These are phyloP conservation scores for Lycodopsis pacificus DNA, from an alignment of 2,797 vertebrate genomes.

Conservation along the genomic window DNA sequence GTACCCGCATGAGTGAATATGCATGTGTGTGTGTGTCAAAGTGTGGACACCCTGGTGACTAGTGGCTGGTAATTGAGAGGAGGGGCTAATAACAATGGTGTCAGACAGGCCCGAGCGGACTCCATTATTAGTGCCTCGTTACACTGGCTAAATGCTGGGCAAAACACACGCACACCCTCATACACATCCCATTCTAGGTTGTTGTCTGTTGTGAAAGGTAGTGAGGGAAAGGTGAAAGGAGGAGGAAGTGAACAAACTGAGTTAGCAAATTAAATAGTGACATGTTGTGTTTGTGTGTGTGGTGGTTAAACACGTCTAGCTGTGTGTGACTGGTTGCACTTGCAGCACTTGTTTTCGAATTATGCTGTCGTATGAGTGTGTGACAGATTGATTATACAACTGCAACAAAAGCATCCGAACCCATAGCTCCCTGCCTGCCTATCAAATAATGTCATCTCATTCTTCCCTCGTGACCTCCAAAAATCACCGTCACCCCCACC, in stretches of 20 bases:
- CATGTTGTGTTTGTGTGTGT: slow-evolving; percentile 20
- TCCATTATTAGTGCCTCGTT: slow-evolving; percentile 57
- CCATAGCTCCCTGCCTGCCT: slow-evolving; percentile 23
- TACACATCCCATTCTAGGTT: background rate
- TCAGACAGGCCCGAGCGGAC: slow-evolving; percentile 60
- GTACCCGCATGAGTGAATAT: slow-evolving; percentile 33
- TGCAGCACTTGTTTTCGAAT: slow-evolving; percentile 27
- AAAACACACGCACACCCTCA: slow-evolving; percentile 12
- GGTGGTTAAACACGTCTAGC: background rate
- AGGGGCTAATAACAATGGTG: slow-evolving; percentile 65
- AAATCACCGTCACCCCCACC: slow-evolving; percentile 31
- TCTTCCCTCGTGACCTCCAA: slow-evolving; percentile 41
- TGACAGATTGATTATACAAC: slow-evolving; percentile 47
- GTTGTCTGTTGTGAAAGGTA: background rate
- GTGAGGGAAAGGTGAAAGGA: slow-evolving; percentile 20
- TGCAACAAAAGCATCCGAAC: slow-evolving; percentile 48
- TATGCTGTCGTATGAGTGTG: slow-evolving; percentile 1
- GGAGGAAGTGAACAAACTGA: slow-evolving; percentile 35
- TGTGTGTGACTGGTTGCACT: slow-evolving; percentile 9
- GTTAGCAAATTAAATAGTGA: slow-evolving; percentile 25
- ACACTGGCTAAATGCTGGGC: slow-evolving; percentile 40
- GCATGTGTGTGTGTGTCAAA: slow-evolving; percentile 28
- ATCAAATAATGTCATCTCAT: slow-evolving; percentile 48
- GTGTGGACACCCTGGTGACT: slow-evolving; percentile 34
- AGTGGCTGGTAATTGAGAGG: slow-evolving; percentile 62